These are phyloP conservation scores for Psophia crepitans DNA, from an alignment of 2,113 vertebrate genomes.

Conservation along the genomic window DNA sequence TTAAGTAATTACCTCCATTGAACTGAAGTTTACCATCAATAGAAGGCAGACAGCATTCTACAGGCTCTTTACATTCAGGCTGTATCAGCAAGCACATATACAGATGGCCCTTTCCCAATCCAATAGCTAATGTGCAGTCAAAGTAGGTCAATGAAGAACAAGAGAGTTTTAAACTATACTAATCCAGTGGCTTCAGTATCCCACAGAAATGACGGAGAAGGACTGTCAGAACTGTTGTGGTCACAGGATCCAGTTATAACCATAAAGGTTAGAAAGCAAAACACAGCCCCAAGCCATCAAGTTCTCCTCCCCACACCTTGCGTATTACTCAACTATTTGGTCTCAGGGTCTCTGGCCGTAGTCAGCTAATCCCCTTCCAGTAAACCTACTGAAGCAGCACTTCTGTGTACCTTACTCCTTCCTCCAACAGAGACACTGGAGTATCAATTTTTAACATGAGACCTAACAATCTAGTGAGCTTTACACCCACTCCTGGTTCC, in stretches of 20 bases:
- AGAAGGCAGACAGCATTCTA: neutral
- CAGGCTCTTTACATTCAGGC: neutral
- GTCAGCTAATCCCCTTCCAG: neutral
- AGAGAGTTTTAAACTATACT: neutral
- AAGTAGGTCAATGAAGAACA: conserved; percentile 17
- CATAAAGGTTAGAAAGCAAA: neutral
- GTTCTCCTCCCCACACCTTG: neutral
- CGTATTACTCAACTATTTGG: neutral
- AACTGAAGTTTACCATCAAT: neutral
- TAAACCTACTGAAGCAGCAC: neutral
- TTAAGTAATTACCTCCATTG: neutral
- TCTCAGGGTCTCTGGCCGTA: neutral
- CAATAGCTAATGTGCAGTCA: neutral
- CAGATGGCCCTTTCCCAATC: neutral
- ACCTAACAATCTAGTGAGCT: neutral
- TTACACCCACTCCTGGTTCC: conserved; percentile 16
- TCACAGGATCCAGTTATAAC: neutral
- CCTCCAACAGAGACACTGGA: neutral
- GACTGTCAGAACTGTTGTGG: neutral
- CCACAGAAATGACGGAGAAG: neutral
- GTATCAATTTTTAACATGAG: neutral
- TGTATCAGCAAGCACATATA: neutral
- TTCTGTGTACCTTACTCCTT: neutral
- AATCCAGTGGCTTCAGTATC: neutral
- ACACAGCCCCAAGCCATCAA: neutral